These are phyloP conservation scores for Hypomecis atomaria DNA, from an alignment of 2,888 invertebrate species.

Conservation along the genomic window DNA sequence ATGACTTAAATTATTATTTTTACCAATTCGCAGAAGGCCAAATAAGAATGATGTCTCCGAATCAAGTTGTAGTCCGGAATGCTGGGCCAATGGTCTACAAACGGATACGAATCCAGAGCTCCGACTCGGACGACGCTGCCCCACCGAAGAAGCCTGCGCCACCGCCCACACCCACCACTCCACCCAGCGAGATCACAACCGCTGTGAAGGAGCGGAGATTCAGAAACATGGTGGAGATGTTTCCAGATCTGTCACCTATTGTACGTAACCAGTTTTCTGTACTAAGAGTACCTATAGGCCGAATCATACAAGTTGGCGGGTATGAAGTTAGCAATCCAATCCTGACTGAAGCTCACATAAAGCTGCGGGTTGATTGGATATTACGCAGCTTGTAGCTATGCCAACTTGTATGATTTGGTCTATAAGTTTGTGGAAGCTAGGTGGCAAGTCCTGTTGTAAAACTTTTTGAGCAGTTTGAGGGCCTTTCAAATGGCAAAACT, in stretches of 20 bases:
- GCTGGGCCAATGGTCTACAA: conserved; percentile 70
- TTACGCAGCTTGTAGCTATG: too few relatives aligned
- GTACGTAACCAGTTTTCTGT: too few relatives aligned
- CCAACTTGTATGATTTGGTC: too few relatives aligned
- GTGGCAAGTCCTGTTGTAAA: too few relatives aligned
- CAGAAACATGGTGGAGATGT: conserved; percentile 86
- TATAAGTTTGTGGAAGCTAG: too few relatives aligned
- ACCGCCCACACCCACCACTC: conserved; percentile 24
- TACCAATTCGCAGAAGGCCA: conserved; percentile 50
- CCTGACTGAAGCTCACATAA: too few relatives aligned
- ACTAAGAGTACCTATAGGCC: too few relatives aligned
- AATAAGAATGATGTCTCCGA: conserved; percentile 70
- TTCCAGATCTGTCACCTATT: conserved; percentile 85
- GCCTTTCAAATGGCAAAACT: too few relatives aligned
- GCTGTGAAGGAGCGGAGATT: conserved; percentile 85
- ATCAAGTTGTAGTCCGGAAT: conserved; percentile 53
- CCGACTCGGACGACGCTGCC: conserved; percentile 81
- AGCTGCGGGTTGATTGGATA: too few relatives aligned
- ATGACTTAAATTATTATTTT: neutral
- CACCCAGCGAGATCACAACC: conserved; percentile 63
- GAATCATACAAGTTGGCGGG: too few relatives aligned
- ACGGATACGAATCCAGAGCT: conserved; percentile 76
- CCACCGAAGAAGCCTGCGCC: conserved; percentile 62
- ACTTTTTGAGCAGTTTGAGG: too few relatives aligned
- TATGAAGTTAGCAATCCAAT: too few relatives aligned